Percentiles rank a stretch among this genome's conserved stretches.
These are phyloP conservation scores for Calonectris borealis DNA, from an alignment of 2,113 vertebrate genomes.

Conservation along the genomic window DNA sequence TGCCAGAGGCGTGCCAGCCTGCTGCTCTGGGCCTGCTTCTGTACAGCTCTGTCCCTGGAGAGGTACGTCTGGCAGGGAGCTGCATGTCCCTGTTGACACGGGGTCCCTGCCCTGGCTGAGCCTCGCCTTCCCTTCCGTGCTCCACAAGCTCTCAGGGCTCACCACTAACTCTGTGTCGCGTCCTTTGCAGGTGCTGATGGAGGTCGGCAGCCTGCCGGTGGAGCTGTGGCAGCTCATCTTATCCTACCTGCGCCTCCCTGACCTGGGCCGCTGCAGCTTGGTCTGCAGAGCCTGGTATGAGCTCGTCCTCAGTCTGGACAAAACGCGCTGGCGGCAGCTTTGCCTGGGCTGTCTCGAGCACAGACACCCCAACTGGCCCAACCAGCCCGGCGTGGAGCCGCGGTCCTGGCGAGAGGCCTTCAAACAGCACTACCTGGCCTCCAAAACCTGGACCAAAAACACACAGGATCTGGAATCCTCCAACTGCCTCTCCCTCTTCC, in stretches of 20 bases:
- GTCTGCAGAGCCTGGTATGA: conserved; percentile 86
- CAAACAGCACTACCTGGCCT: conserved; percentile 82
- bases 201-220: conserved; percentile 75
- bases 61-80: fast-evolving
- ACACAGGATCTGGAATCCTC: conserved; percentile 79
- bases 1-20: no score
- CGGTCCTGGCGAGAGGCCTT: conserved; percentile 85
- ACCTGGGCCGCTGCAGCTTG: conserved; percentile 87
- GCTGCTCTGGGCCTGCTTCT: no score
- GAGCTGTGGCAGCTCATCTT: conserved; percentile 88
- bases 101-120: background rate
- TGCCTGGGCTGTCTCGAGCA: conserved; percentile 83
- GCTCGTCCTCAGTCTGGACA: conserved; percentile 88
- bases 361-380: conserved; percentile 89
- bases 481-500: conserved; percentile 82
- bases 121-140: fast-evolving
- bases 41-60: background rate
- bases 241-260: conserved; percentile 82
- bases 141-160: no score
- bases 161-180: background rate
- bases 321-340: conserved; percentile 88
- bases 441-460: conserved; percentile 84
- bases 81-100: fast-evolving
- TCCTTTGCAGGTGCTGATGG: conserved; percentile 72
- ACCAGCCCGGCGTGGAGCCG: conserved; percentile 78